These are phyloP conservation scores for Brachionus angularis DNA, from an alignment of 1,140 invertebrate genomes.

Conservation along the genomic window DNA sequence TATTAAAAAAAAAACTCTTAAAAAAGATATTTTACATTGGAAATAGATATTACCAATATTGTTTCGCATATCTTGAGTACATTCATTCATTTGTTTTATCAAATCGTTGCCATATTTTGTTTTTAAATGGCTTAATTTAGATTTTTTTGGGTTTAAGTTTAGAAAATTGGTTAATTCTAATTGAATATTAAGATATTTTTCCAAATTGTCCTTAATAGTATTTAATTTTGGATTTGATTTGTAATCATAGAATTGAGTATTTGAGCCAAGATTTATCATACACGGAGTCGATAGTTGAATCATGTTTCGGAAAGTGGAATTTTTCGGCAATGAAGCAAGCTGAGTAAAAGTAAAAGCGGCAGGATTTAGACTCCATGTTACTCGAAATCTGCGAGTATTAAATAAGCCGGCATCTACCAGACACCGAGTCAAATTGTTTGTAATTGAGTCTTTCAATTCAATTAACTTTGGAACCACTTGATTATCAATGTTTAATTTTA, in stretches of 20 bases:
- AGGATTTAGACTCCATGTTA: conserved; percentile 3
- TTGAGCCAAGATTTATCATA: neutral
- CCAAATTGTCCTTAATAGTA: conserved; percentile 3
- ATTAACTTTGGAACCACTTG: conserved; percentile 1
- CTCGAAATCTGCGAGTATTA: conserved; percentile 9
- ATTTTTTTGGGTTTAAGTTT: neutral
- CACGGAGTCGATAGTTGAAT: too few species aligned
- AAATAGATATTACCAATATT: conserved; percentile 4
- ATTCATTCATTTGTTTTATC: conserved; percentile 6
- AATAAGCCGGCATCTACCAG: conserved; percentile 6
- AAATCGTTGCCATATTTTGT: neutral
- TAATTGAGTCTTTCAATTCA: conserved; percentile 5
- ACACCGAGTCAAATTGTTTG: neutral
- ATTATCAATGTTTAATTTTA: neutral
- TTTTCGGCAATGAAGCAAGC: neutral
- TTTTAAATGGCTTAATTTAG: neutral
- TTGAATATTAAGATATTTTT: conserved; percentile 15
- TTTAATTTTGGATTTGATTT: conserved; percentile 1
- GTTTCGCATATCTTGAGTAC: conserved; percentile 20
- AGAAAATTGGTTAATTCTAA: conserved; percentile 9
- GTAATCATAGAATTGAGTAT: neutral
- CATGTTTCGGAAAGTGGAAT: conserved; percentile 7
- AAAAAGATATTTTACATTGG: neutral
- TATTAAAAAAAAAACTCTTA: too few species aligned
- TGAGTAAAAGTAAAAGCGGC: conserved; percentile 8